Percentiles rank a stretch among this genome's conserved stretches.
These are phyloP conservation scores for Larimichthys crocea DNA, from an alignment of 2,113 vertebrate species.

Conservation along the genomic window DNA sequence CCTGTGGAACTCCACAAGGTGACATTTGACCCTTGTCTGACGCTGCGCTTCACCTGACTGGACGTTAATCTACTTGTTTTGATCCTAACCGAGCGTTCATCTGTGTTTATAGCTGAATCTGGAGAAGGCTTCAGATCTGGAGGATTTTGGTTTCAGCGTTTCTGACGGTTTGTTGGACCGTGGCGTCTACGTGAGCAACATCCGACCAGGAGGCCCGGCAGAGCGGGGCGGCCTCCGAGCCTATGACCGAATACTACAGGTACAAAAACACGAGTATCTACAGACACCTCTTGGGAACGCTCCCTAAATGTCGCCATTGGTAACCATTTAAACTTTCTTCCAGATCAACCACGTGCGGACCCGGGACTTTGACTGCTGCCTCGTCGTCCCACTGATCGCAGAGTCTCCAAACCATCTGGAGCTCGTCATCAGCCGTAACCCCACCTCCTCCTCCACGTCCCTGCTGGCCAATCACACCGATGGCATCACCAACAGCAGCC, in stretches of 20 bases:
- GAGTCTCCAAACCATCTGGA: slow-evolving; percentile 97
- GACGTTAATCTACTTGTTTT: neutral
- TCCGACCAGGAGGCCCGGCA: slow-evolving; percentile 91
- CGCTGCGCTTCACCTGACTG: neutral
- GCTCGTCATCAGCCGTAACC: slow-evolving; percentile 96
- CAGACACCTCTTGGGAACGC: neutral
- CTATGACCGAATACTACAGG: slow-evolving; percentile 95
- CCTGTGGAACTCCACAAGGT: slow-evolving; percentile 99
- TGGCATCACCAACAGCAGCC: slow-evolving; percentile 42
- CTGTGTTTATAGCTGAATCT: slow-evolving; percentile 88
- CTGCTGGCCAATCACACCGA: slow-evolving; percentile 78
- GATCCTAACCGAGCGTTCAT: slow-evolving; percentile 5
- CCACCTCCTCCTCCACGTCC: slow-evolving; percentile 78
- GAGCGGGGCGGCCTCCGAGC: slow-evolving; percentile 91
- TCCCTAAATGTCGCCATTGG: neutral
- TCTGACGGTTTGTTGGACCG: slow-evolving; percentile 96
- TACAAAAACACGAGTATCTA: slow-evolving; percentile 61
- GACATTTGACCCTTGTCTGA: neutral
- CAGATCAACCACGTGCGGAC: slow-evolving; percentile 97
- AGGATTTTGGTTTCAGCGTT: slow-evolving; percentile 99
- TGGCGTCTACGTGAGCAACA: slow-evolving; percentile 96
- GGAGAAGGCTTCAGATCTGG: slow-evolving; percentile 91
- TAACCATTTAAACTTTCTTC: slow-evolving; percentile 62
- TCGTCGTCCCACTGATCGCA: slow-evolving; percentile 96
- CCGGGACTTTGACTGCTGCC: slow-evolving; percentile 98